phyloP scores from a whole-genome alignment of 2,797 vertebrate genomes.

The Muraenolepis orangiensis region DNA sequence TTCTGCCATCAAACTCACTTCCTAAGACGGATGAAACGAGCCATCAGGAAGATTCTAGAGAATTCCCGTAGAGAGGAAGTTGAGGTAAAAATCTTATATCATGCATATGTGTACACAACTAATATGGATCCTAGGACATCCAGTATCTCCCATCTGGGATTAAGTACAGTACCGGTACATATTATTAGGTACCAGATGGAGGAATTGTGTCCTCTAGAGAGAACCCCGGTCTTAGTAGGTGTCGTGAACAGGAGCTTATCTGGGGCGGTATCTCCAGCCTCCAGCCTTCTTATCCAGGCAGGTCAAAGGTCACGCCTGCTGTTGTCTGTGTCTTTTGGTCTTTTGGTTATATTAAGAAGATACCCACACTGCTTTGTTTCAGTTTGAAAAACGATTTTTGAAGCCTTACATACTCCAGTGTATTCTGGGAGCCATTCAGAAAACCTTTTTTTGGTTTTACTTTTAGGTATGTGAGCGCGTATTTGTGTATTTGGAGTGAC shows the following conservation, averaged over 20 bases:
- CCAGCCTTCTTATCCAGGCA: conserved; percentile 25
- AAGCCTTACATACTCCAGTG: not conserved
- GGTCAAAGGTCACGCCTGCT: conserved; percentile 55
- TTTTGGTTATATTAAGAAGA: not conserved
- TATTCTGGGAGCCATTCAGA: too few relatives aligned
- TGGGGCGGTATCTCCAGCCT: conserved; percentile 25
- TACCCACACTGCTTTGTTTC: not conserved
- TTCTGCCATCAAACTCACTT: conserved; percentile 29
- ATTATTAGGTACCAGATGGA: not conserved
- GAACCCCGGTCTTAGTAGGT: not conserved
- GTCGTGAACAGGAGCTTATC: conserved; percentile 22
- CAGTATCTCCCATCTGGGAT: too few relatives aligned
- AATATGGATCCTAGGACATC: not conserved
- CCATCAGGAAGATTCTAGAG: conserved; percentile 7
- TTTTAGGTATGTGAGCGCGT: not conserved
- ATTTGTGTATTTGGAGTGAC: not conserved
- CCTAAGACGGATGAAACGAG: conserved; percentile 33
- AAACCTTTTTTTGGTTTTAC: conserved; percentile 1
- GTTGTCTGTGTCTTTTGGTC: conserved; percentile 3
- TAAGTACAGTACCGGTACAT: too few relatives aligned
- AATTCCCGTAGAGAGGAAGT: conserved; percentile 32
- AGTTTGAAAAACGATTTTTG: not conserved
- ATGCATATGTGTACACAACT: not conserved
- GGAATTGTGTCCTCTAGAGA: not conserved
- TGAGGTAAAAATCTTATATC: not conserved